Percentiles rank a stretch among this genome's conserved stretches.
Conservation (phyloP, 2,113 vertebrate species). For the Chlorodrepanis virens region DNA sequence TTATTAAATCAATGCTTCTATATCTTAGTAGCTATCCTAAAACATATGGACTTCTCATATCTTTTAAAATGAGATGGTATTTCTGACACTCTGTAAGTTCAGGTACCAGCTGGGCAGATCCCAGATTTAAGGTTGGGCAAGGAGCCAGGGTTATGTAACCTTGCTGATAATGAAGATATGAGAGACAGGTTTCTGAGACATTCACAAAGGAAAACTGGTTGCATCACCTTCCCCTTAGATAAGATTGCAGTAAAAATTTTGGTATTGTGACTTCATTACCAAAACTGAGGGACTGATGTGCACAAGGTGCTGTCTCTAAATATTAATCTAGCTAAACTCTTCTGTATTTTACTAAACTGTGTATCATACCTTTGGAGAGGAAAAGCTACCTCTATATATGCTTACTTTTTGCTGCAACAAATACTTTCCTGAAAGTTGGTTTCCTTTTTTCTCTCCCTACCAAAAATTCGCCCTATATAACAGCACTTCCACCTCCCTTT, state of each 20-base stretch:
- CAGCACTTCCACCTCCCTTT: neutral
- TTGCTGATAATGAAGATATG: neutral
- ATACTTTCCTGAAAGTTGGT: neutral
- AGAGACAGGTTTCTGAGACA: neutral
- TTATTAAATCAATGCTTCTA: neutral
- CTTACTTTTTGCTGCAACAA: conserved; percentile 20
- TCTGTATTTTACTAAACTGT: neutral
- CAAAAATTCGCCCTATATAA: neutral
- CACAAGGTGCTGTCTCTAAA: neutral
- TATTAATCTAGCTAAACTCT: neutral
- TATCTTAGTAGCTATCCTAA: neutral
- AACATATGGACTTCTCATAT: neutral
- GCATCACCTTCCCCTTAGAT: neutral
- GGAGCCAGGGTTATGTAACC: neutral
- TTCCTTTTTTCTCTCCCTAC: neutral
- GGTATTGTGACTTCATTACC: neutral
- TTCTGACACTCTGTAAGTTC: neutral
- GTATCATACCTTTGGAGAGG: neutral
- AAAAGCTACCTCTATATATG: neutral
- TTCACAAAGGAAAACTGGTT: neutral
- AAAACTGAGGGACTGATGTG: neutral
- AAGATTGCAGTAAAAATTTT: neutral
- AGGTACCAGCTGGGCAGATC: neutral
- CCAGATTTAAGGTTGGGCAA: neutral
- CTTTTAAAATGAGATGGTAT: neutral